Evolutionary conservation across 1,140 invertebrate genomes (phyloP).

Genomic region (Drosophila guanche): DNA sequence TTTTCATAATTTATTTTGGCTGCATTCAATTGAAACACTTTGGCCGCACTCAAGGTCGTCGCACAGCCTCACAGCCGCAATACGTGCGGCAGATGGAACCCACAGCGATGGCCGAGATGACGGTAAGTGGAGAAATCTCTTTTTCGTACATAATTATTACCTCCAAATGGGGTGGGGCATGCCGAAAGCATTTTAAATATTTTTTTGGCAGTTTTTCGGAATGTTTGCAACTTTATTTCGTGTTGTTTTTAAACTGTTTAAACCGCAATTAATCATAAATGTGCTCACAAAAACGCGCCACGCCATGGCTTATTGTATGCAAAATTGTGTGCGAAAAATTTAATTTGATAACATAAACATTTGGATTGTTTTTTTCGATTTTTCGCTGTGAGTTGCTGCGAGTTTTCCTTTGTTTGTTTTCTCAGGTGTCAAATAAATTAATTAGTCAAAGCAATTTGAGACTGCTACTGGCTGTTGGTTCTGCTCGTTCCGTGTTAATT

Average conservation of each 20-base stretch:
- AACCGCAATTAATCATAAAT: conserved; percentile 71
- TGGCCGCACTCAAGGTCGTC: conserved; percentile 48
- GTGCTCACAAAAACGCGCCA: conserved; percentile 19
- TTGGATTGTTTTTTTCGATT: conserved; percentile 51
- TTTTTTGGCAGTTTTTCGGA: not conserved
- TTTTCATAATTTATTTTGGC: conserved; percentile 62
- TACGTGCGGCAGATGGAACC: conserved; percentile 50
- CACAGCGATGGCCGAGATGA: conserved; percentile 54
- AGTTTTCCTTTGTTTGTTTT: conserved; percentile 36
- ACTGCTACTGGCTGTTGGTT: conserved; percentile 28
- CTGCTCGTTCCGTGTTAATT: conserved; percentile 71
- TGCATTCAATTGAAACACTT: conserved; percentile 78
- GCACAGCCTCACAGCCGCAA: conserved; percentile 6
- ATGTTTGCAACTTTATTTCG: conserved; percentile 30
- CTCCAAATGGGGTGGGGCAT: conserved; percentile 16
- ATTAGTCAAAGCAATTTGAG: conserved; percentile 66
- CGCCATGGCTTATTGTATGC: conserved; percentile 57
- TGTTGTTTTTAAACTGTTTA: conserved; percentile 41
- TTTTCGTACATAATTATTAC: conserved; percentile 1
- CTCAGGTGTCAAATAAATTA: conserved; percentile 69
- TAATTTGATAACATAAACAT: conserved; percentile 79
- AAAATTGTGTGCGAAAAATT: conserved; percentile 63
- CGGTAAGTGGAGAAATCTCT: conserved; percentile 36
- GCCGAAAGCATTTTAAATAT: conserved; percentile 29
- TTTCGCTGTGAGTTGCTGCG: not conserved